Base-by-base conservation (phyloP, 2,113 vertebrate species). In the Gallinago jamesoni region DNA sequence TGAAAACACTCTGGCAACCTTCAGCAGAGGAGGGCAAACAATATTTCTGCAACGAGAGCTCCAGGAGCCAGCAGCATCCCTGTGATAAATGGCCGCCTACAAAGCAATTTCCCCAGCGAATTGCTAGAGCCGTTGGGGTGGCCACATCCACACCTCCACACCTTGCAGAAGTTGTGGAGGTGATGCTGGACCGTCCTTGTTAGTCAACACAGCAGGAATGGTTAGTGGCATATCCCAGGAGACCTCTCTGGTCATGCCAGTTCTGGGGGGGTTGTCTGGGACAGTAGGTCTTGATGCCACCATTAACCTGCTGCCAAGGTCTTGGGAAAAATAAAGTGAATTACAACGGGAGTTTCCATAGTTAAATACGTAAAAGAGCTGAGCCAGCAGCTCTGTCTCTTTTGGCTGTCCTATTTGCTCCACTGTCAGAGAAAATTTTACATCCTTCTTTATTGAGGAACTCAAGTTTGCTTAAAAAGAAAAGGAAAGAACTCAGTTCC, bases 341-440 rank as follows among this genome's bases (percentile, higher is more conserved):
- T 83, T 87, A 39, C 52, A 57, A 15, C 6, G 35, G 57, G 60
- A 87, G n/a, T 47, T 83, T 89, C 62, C 56, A 80, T 47, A 68
- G 75, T 84, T 97, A 96, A 97, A 97, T 92, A 93, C 96, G 94
- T 74, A 90, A 84, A 96, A 95, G n/a, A 78, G 87, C 86, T 92
- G 93, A 97, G 84, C 52, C 77, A 96, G 60, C 92, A 97, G 92
- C 78, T 83, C 87, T 92, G 84, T 89, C 95, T 90, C 73, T 47
- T 77, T 94, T 73, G 81, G 77, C 90, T 84, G 80, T 60, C 52
- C 88, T 82, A 21, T 91, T 80, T 87, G 66, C 41, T 95, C 17
- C 16, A 41, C 72, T 89, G 81, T 91, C 79, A 87, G 89, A 95
- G 90, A 95, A 91, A 87, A 95, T 94, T 98, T 94, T 94, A 94